These are phyloP conservation scores for Amphiura filiformis DNA, from an alignment of 35 echinoderm and acorn worm species.

Conservation along the genomic window DNA sequence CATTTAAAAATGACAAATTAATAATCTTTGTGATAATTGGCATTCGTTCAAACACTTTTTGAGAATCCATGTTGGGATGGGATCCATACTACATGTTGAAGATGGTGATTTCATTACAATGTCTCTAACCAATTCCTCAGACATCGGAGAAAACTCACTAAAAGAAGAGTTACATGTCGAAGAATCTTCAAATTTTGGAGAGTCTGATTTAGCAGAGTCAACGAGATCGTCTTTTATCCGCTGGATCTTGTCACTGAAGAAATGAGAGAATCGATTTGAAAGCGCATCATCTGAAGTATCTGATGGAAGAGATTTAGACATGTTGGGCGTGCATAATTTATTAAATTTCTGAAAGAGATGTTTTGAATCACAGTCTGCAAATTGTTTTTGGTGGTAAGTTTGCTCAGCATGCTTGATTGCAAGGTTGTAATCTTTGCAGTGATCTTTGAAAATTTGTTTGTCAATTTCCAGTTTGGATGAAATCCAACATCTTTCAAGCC, in stretches of 20 bases:
- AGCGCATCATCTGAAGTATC: background rate
- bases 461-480: slow-evolving; percentile 4
- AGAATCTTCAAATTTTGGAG: background rate
- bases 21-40: slow-evolving; percentile 15
- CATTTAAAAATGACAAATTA: slow-evolving; percentile 4
- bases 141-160: background rate
- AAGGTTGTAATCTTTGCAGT: slow-evolving; percentile 12
- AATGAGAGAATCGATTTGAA: background rate
- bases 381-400: background rate
- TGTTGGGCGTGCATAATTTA: background rate
- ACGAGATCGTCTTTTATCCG: background rate
- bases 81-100: slow-evolving; percentile 8
- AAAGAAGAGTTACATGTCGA: background rate
- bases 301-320: background rate
- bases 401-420: background rate
- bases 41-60: slow-evolving; percentile 19
- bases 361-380: background rate
- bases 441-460: too few relatives aligned
- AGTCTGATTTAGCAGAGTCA: too few relatives aligned
- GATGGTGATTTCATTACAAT: too few relatives aligned
- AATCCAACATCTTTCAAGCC: background rate
- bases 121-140: background rate
- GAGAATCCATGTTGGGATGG: slow-evolving; percentile 30
- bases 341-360: slow-evolving; percentile 8
- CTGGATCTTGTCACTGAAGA: background rate